Evolutionary conservation across 2,113 vertebrate species (phyloP).

Genomic region (Synodontis membranacea): DNA sequence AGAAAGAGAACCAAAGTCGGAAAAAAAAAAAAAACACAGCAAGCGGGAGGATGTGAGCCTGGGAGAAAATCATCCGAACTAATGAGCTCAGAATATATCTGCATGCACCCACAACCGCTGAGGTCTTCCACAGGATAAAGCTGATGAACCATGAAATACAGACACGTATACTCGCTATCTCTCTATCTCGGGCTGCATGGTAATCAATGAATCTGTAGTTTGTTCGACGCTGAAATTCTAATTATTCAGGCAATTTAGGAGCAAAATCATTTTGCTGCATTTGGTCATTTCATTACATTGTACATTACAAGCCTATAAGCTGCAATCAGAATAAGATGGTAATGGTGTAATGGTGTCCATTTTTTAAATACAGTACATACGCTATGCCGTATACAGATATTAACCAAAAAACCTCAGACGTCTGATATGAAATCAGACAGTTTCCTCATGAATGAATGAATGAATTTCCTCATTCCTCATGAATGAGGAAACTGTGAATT

Average conservation of each 20-base stretch:
- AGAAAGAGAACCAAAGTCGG: not conserved
- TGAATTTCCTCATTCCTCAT: too few relatives aligned
- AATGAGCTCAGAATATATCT: not conserved
- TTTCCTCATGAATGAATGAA: too few relatives aligned
- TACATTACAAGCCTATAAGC: too few relatives aligned
- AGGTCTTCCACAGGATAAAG: not conserved
- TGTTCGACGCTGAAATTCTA: not conserved
- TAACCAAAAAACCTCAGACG: not conserved
- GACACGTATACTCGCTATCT: not conserved
- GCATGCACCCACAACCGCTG: not conserved
- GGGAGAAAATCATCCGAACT: not conserved
- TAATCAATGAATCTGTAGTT: not conserved
- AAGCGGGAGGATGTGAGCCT: not conserved
- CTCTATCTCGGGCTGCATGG: too few relatives aligned
- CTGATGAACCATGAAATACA: not conserved
- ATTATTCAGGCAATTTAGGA: not conserved
- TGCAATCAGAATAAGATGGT: too few relatives aligned
- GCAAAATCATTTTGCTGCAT: not conserved
- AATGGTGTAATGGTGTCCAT: not conserved
- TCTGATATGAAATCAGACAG: not conserved
- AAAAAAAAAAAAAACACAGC: not conserved
- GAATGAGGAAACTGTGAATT: not conserved
- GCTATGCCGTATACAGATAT: not conserved
- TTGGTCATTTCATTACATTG: not conserved
- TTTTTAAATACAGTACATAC: not conserved